Conservation (phyloP, 2,888 invertebrate species). For the Stenolophus ochropezus region DNA sequence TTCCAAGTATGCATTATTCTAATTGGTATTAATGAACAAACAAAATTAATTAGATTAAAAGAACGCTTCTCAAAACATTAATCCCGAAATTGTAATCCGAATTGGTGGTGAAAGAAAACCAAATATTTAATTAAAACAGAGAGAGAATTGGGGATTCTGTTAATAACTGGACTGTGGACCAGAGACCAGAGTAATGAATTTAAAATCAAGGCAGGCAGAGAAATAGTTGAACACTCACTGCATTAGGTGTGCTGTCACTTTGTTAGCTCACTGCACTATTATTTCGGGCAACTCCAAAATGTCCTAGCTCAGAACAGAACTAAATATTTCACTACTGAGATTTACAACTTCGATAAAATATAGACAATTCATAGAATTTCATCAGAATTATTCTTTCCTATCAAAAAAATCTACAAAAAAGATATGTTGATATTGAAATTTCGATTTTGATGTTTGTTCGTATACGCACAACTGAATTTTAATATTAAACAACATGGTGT, state of each 20-base stretch:
- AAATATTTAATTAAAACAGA: constrained; percentile 28
- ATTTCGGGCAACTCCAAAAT: background rate
- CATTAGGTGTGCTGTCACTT: constrained; percentile 18
- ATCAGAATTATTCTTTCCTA: too few species aligned
- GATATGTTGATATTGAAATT: too few species aligned
- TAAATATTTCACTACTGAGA: too few species aligned
- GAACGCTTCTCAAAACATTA: constrained; percentile 15
- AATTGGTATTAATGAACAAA: background rate
- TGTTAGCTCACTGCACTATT: background rate
- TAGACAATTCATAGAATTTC: too few species aligned
- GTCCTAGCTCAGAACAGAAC: too few species aligned
- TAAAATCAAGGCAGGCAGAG: constrained; percentile 16
- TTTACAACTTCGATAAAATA: too few species aligned
- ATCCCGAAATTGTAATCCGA: background rate
- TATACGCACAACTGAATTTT: too few species aligned
- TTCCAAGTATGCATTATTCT: background rate
- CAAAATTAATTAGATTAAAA: constrained; percentile 2
- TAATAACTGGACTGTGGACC: constrained; percentile 19
- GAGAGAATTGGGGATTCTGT: background rate
- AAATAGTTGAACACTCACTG: background rate
- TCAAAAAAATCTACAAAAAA: too few species aligned
- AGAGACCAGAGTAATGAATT: constrained; percentile 24
- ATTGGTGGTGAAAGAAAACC: background rate
- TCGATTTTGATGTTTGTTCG: too few species aligned
- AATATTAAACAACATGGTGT: too few species aligned